A percentile compares a stretch with the other conserved stretches of the same genome.
Conservation (phyloP, 2,113 vertebrate species). For the Podiceps cristatus region DNA sequence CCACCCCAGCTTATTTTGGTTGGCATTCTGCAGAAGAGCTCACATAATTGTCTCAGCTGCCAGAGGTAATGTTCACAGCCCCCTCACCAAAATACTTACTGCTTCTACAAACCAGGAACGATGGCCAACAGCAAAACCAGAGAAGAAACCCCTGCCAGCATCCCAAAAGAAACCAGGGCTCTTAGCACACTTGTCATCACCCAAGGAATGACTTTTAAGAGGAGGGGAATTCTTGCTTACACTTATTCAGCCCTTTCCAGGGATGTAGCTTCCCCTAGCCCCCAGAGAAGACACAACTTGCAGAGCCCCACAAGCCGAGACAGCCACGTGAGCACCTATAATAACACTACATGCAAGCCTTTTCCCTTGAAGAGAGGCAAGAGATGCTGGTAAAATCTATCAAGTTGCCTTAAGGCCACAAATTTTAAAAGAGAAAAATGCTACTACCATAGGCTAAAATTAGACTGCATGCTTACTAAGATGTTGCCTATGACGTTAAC, state of each 20-base stretch:
- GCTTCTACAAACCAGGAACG: neutral
- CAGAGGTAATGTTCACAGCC: neutral
- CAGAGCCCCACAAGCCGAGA: neutral
- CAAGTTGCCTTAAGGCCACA: neutral
- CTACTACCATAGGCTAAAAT: neutral
- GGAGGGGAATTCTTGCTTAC: neutral
- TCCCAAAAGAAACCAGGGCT: neutral
- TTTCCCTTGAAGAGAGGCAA: neutral
- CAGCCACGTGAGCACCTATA: neutral
- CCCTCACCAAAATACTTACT: neutral
- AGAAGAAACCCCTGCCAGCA: neutral
- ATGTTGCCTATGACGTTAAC: neutral
- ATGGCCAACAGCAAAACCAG: neutral
- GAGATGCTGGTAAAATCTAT: neutral
- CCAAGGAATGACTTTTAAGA: neutral
- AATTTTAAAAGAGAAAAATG: neutral
- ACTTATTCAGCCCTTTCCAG: neutral
- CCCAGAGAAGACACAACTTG: fast-evolving
- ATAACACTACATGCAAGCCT: neutral
- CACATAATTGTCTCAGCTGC: neutral
- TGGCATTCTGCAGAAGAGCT: neutral
- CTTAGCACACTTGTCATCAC: neutral
- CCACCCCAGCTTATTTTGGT: neutral
- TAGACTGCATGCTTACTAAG: neutral
- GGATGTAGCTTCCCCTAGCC: neutral